Conservation (phyloP, 2,888 invertebrate genomes). For the Drosophila cognata region DNA sequence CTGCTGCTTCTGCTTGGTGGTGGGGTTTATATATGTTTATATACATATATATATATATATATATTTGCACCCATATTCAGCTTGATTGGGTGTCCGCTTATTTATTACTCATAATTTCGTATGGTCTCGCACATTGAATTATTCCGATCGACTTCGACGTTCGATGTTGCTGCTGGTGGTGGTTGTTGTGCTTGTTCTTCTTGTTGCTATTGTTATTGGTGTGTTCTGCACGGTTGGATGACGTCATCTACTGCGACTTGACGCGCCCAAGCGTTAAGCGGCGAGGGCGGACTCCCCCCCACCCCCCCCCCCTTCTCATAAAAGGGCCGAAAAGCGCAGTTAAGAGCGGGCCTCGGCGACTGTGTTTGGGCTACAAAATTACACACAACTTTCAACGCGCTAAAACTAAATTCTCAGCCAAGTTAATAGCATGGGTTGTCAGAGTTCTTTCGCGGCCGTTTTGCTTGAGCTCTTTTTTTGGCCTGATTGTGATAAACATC, state of each 20-base stretch:
- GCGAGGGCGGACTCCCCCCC: constrained; percentile 3
- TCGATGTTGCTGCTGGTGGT: neutral
- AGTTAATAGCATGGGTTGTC: constrained; percentile 15
- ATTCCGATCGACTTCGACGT: neutral
- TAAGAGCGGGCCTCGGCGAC: neutral
- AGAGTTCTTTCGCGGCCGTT: constrained; percentile 15
- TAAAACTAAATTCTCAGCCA: constrained; percentile 10
- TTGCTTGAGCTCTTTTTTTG: constrained; percentile 33
- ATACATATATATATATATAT: neutral
- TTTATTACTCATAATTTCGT: constrained; percentile 48
- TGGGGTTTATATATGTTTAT: constrained; percentile 2
- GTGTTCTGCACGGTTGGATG: constrained; percentile 37
- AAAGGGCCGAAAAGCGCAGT: constrained; percentile 11
- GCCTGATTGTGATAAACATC: constrained; percentile 31
- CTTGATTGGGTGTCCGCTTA: constrained; percentile 38
- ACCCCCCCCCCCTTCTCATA: neutral
- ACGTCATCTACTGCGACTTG: constrained; percentile 43
- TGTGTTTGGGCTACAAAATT: constrained; percentile 36
- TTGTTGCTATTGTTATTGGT: constrained; percentile 1
- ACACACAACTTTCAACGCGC: constrained; percentile 43
- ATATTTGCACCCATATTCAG: neutral
- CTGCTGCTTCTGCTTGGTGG: neutral
- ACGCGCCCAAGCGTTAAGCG: constrained; percentile 21
- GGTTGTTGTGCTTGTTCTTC: constrained; percentile 19
- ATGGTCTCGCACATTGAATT: neutral